Percentiles rank a stretch among this genome's conserved stretches.
phyloP scores from a whole-genome alignment of 2,888 invertebrate genomes.

The Limnephilus auricula region DNA sequence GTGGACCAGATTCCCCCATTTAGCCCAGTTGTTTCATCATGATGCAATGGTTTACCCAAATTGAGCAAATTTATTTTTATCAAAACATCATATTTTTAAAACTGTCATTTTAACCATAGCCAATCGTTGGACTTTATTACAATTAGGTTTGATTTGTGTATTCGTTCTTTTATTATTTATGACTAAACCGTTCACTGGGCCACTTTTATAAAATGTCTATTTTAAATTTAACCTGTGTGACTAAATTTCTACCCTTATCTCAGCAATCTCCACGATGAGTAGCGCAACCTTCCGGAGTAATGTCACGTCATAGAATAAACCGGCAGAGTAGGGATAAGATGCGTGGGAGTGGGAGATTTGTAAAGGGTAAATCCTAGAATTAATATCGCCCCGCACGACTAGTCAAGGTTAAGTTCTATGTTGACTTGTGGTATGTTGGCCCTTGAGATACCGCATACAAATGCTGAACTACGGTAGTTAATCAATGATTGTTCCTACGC shows the following conservation, averaged over 20 bases:
- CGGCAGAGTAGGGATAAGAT: neutral
- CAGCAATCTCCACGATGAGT: neutral
- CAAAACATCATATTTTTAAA: too few species aligned
- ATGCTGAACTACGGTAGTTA: neutral
- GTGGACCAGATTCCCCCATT: too few species aligned
- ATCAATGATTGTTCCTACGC: neutral
- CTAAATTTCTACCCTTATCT: neutral
- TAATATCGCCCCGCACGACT: neutral
- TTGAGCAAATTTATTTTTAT: too few species aligned
- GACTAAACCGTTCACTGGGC: neutral
- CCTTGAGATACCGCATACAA: neutral
- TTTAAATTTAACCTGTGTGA: neutral
- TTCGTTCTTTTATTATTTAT: too few species aligned
- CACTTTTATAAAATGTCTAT: neutral
- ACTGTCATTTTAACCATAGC: too few species aligned
- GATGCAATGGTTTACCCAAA: too few species aligned
- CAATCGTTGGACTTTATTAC: too few species aligned
- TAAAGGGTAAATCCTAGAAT: neutral
- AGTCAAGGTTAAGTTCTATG: neutral
- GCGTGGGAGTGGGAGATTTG: neutral
- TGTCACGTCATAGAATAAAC: neutral
- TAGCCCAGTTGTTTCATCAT: too few species aligned
- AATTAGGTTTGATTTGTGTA: too few species aligned
- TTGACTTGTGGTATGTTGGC: neutral
- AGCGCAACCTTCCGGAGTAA: neutral